These are phyloP conservation scores for Fulica atra DNA, from an alignment of 2,113 vertebrate genomes.

Conservation along the genomic window DNA sequence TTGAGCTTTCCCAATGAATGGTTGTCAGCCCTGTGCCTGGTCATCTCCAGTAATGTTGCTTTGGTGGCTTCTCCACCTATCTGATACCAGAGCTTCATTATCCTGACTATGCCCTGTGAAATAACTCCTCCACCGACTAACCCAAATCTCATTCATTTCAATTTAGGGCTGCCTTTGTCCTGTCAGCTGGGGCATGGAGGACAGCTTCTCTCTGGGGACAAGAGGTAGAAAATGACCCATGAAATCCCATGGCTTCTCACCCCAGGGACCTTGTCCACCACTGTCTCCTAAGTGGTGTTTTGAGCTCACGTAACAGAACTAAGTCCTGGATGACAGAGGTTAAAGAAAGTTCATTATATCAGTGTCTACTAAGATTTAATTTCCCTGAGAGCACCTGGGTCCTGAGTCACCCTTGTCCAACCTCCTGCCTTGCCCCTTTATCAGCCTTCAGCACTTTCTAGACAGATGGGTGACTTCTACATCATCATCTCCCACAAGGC, in stretches of 20 bases:
- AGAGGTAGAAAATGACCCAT: background rate
- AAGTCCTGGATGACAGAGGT: background rate
- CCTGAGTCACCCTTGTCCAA: background rate
- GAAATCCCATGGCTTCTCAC: background rate
- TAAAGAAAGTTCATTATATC: background rate
- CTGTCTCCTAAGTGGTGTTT: background rate
- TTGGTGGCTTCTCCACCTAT: background rate
- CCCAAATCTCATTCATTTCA: fast-evolving
- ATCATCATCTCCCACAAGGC: background rate
- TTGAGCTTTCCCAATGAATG: background rate
- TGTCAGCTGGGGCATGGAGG: background rate
- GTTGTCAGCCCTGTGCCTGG: background rate
- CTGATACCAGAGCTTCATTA: background rate
- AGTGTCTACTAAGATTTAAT: background rate
- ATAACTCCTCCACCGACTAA: background rate
- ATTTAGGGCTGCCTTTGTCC: background rate
- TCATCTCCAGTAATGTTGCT: background rate
- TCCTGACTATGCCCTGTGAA: background rate
- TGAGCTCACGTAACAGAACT: background rate
- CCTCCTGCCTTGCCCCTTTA: background rate
- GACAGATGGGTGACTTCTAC: background rate
- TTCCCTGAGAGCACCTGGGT: background rate
- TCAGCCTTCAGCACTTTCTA: background rate
- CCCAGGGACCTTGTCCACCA: background rate
- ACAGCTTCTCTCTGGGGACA: background rate